These are phyloP conservation scores for Phortica variegata DNA, from an alignment of 1,140 invertebrate genomes.

Conservation along the genomic window DNA sequence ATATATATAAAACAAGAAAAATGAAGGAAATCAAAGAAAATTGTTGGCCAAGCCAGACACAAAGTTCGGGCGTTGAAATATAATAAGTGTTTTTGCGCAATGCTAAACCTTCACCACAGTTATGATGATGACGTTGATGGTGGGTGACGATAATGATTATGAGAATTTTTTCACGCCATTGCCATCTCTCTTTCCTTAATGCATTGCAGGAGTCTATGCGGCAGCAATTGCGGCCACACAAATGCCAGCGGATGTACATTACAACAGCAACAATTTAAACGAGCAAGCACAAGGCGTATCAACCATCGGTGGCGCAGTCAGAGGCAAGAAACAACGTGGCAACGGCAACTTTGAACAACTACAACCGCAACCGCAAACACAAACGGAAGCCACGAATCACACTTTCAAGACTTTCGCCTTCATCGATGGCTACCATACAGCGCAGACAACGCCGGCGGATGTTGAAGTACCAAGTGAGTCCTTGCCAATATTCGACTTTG, in stretches of 20 bases:
- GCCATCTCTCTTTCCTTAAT: no score
- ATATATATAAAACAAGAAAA: no score
- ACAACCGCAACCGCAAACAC: slow-evolving; percentile 17
- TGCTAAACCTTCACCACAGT: no score
- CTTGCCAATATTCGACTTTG: slow-evolving; percentile 68
- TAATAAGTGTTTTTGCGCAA: no score
- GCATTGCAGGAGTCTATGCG: no score
- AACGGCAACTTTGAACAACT: slow-evolving; percentile 9
- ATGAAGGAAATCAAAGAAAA: no score
- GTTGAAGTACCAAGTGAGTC: slow-evolving; percentile 12
- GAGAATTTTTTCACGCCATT: no score
- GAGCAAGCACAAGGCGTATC: slow-evolving; percentile 9
- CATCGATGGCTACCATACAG: slow-evolving; percentile 15
- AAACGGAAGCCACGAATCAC: slow-evolving; percentile 47
- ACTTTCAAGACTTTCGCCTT: slow-evolving; percentile 38
- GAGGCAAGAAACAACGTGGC: slow-evolving; percentile 19
- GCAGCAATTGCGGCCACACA: slow-evolving; percentile 6
- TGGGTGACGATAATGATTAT: no score
- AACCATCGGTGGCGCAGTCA: slow-evolving; percentile 6
- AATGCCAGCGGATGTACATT: neutral
- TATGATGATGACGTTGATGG: no score
- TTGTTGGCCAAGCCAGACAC: no score
- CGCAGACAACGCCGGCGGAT: slow-evolving; percentile 19
- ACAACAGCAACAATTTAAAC: slow-evolving; percentile 2
- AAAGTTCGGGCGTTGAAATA: no score